Base-by-base conservation (phyloP, 2,888 invertebrate species). In the Fragum sueziense region DNA sequence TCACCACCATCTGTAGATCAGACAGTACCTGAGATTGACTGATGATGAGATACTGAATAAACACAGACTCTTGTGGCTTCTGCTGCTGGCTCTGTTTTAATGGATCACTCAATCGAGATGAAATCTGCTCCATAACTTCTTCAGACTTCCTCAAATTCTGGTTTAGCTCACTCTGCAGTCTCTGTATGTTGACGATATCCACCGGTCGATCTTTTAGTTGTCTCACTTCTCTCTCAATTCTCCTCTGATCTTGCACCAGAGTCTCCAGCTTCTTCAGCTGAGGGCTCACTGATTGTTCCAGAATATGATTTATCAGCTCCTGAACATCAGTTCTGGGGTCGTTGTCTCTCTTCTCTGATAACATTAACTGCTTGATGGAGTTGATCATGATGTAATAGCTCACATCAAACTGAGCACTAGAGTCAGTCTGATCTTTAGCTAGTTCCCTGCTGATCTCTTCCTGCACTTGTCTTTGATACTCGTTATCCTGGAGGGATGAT, bases 401-500 rank as follows among this genome's bases (percentile, higher is more conserved):
- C 1, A 82, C 25, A 27, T 84, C 75, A 11, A 74, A n/a, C 2
- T 85, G 54, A 31, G 76, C 70, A 27, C 74, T 69, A 0, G 73
- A n/a, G 11, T 69, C 27, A 27, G 71, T 67, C 14, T 73, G 80
- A 75, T 85, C 61, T n/a, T 74, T 67, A 4, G 52, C 33, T n/a
- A 81, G 37, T 27, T 76, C 71, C 27, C 72, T 33, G 52, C 79
- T 41, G 29, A 89, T 83, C 61, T 86, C 74, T 29, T 84, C 70
- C 17, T 81, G 68, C 4, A 87, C 47, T 14, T 77, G 65, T 62
- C 75, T 72, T 31, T 85, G 86, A 67, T 88, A 87, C 22, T 79
- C 54, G 14, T 76, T 73, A 29, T 79, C 78, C 14, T 82, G 54
- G 22, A 89, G 65, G 41, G 79, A 74, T 20, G 85, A 82, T 4